Evolutionary conservation across 1,140 invertebrate species (phyloP), one percentile per base, ranked within the genome.

Genomic region (Oryctes rhinoceros): DNA sequence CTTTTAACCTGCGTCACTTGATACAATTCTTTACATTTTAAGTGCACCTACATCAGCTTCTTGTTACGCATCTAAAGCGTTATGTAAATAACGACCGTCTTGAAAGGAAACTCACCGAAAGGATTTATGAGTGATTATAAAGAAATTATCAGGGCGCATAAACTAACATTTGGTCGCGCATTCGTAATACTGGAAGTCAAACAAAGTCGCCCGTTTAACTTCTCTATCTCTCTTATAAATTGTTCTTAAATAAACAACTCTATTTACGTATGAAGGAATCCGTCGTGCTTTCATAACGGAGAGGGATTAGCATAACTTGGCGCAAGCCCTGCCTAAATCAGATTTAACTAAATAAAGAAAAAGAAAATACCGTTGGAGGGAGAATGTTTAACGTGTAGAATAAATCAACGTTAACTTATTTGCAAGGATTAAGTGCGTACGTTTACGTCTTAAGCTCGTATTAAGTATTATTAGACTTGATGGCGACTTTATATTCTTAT

Each of bases 161-260:
- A 71, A 35, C 24, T 71, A 71, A 71, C 65, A 71, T 71, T 71
- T 71, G 35, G 20, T 20, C 65, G 65, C 65, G 7, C 20, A 24
- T 71, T 71, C 24, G 18, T 71, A 71, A 71, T 24, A 37, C 65
- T 71, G 35, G 35, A 71, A 71, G 65, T 24, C 65, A 71, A 44
- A 71, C 65, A 71, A 71, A 71, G 65, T 71, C 65, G 65, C 13
- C 35, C 24, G 20, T 24, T 71, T 71, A 18, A 71, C 24, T 71
- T 24, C 35, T 71, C 24, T 71, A 71, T 71, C 11, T 71, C 9
- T 15, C 20, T 71, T 71, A 71, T 71, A 71, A 71, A 71, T 71
- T 71, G 65, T 71, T 15, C 65, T 71, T 71, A 71, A 71, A 71
- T 24, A 71, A 59, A 71, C 65, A 71, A 71, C 65, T 71, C 65